Conservation (phyloP, 2,113 vertebrate genomes). For the Hiodon tergisus region DNA sequence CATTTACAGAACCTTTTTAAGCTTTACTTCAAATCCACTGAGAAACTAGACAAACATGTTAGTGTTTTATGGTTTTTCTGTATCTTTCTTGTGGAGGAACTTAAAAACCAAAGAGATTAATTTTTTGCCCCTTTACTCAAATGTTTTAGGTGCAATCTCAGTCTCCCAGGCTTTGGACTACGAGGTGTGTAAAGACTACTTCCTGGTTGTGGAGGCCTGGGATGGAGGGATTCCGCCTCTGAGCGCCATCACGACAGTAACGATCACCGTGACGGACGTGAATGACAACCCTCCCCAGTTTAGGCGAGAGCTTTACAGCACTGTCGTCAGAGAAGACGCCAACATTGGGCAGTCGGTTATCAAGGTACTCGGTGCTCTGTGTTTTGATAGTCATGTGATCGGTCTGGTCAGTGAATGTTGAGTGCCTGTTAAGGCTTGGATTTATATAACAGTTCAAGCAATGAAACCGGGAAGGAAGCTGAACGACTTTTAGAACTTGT, state of each 20-base stretch:
- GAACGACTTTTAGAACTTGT: too few relatives aligned
- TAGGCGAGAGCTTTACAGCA: slow-evolving; percentile 80
- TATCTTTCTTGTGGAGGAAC: too few relatives aligned
- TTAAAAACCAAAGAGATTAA: too few relatives aligned
- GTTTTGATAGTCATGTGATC: neutral
- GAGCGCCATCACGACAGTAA: slow-evolving; percentile 79
- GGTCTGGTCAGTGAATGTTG: neutral
- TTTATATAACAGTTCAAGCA: too few relatives aligned
- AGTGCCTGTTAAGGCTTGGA: neutral
- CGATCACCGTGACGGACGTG: slow-evolving; percentile 85
- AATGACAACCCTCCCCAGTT: slow-evolving; percentile 90
- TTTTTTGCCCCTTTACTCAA: too few relatives aligned
- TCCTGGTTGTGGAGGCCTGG: slow-evolving; percentile 86
- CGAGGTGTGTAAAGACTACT: slow-evolving; percentile 86
- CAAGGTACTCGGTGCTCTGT: slow-evolving; percentile 59
- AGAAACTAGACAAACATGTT: too few relatives aligned
- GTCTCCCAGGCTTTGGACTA: slow-evolving; percentile 84
- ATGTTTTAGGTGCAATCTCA: slow-evolving; percentile 72
- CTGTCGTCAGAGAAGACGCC: slow-evolving; percentile 85
- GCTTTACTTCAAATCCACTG: too few relatives aligned
- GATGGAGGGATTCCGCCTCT: slow-evolving; percentile 85
- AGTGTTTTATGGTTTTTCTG: too few relatives aligned
- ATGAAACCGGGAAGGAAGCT: too few relatives aligned
- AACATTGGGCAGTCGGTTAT: slow-evolving; percentile 75
- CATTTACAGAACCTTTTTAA: too few relatives aligned